phyloP scores from a whole-genome alignment of 2,888 invertebrate species.

The Beris morrisii region DNA sequence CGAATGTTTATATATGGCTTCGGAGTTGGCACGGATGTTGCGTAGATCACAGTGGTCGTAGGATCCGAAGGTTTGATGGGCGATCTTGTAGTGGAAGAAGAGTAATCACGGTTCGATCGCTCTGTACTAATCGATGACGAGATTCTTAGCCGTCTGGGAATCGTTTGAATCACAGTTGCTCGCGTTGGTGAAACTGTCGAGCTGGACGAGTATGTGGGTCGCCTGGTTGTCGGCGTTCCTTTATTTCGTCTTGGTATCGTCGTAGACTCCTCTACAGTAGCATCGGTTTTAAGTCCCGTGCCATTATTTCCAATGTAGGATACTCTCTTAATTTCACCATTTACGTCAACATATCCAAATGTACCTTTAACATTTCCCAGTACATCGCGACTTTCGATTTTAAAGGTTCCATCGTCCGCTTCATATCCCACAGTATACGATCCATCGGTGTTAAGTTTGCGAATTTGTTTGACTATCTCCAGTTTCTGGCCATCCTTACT shows the following conservation, averaged over 20 bases:
- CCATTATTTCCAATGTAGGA: conserved; percentile 66
- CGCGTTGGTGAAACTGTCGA: conserved; percentile 61
- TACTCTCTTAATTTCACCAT: conserved; percentile 77
- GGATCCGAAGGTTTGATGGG: conserved; percentile 37
- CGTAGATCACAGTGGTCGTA: conserved; percentile 45
- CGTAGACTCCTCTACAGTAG: conserved; percentile 46
- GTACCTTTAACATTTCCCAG: conserved; percentile 80
- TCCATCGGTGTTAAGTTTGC: conserved; percentile 78
- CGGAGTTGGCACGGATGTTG: conserved; percentile 44
- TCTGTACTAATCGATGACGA: conserved; percentile 39
- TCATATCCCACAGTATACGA: conserved; percentile 85
- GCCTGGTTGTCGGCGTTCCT: conserved; percentile 61
- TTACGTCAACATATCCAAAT: conserved; percentile 77
- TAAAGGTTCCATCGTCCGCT: conserved; percentile 82
- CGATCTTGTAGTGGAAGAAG: background rate
- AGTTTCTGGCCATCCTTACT: conserved; percentile 70
- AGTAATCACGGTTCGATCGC: background rate
- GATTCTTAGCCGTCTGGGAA: conserved; percentile 61
- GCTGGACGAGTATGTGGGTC: conserved; percentile 53
- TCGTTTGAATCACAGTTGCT: conserved; percentile 67
- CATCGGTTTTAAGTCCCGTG: conserved; percentile 55
- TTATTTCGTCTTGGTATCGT: conserved; percentile 52
- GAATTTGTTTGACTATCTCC: conserved; percentile 79
- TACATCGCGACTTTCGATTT: conserved; percentile 80
- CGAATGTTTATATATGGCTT: conserved; percentile 42